Evolutionary conservation across 2,113 vertebrate genomes (phyloP).

Genomic region (Rhynchomys soricoides): DNA sequence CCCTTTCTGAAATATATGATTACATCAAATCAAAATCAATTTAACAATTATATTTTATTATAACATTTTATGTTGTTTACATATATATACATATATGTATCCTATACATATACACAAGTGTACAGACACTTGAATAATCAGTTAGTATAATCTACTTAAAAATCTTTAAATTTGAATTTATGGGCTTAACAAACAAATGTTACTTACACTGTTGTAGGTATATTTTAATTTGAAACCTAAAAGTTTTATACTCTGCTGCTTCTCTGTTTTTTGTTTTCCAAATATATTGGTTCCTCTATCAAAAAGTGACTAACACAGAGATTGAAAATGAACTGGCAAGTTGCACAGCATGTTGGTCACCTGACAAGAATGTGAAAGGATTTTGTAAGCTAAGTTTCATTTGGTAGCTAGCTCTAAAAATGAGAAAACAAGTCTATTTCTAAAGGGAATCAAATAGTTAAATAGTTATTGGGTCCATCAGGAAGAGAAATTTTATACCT

Average conservation of each 20-base stretch:
- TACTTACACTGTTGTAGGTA: not conserved
- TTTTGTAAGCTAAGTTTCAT: conserved; percentile 46
- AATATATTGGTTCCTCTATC: conserved; percentile 1
- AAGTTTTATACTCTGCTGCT: not conserved
- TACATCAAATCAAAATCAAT: conserved; percentile 21
- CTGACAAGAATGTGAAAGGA: conserved; percentile 10
- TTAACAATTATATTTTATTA: not conserved
- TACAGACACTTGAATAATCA: not conserved
- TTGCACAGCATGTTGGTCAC: not conserved
- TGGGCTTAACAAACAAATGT: not conserved
- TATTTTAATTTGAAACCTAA: conserved; percentile 19
- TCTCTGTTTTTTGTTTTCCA: not conserved
- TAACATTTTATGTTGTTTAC: not conserved
- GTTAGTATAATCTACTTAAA: not conserved
- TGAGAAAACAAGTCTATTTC: conserved; percentile 45
- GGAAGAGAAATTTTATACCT: conserved; percentile 36
- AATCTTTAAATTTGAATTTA: conserved; percentile 33
- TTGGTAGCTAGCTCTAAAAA: conserved; percentile 17
- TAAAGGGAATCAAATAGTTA: conserved; percentile 52
- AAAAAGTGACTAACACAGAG: not conserved
- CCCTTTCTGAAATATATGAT: not conserved
- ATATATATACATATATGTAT: not conserved
- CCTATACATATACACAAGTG: not conserved
- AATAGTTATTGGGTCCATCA: conserved; percentile 34
- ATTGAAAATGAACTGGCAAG: conserved; percentile 4